A percentile compares a stretch with the other conserved stretches of the same genome.
Evolutionary conservation across 2,797 vertebrate genomes (phyloP).

Genomic region (Rhincodon typus): DNA sequence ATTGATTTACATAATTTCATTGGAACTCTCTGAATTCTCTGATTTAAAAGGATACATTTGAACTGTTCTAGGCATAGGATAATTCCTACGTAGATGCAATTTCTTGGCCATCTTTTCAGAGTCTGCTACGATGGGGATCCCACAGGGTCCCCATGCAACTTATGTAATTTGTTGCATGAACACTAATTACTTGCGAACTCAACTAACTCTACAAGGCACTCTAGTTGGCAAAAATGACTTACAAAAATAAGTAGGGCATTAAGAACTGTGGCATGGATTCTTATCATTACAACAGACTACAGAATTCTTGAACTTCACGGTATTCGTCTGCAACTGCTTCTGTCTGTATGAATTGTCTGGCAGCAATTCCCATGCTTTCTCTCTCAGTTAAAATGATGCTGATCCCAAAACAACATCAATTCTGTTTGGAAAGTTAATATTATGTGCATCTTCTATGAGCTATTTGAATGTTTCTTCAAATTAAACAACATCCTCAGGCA

Average conservation of each 20-base stretch:
- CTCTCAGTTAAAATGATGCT: background rate
- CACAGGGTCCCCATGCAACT: background rate
- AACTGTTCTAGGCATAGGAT: too few relatives aligned
- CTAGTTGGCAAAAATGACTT: background rate
- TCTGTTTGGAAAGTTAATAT: background rate
- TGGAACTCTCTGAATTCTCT: too few relatives aligned
- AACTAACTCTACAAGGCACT: background rate
- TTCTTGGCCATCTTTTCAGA: too few relatives aligned
- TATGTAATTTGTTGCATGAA: background rate
- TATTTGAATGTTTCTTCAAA: background rate
- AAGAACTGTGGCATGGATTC: background rate
- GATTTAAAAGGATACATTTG: too few relatives aligned
- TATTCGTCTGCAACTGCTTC: background rate
- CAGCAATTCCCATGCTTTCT: background rate
- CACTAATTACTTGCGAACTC: background rate
- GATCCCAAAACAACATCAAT: background rate
- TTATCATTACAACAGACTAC: background rate
- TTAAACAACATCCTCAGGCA: background rate
- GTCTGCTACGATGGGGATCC: too few relatives aligned
- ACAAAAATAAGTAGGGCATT: background rate
- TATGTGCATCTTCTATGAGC: background rate
- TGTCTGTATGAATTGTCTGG: background rate
- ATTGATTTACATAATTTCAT: too few relatives aligned
- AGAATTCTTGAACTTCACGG: background rate
- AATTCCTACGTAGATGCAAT: too few relatives aligned